phyloP scores from a whole-genome alignment of 2,113 vertebrate species.

The Struthidea cinerea region DNA sequence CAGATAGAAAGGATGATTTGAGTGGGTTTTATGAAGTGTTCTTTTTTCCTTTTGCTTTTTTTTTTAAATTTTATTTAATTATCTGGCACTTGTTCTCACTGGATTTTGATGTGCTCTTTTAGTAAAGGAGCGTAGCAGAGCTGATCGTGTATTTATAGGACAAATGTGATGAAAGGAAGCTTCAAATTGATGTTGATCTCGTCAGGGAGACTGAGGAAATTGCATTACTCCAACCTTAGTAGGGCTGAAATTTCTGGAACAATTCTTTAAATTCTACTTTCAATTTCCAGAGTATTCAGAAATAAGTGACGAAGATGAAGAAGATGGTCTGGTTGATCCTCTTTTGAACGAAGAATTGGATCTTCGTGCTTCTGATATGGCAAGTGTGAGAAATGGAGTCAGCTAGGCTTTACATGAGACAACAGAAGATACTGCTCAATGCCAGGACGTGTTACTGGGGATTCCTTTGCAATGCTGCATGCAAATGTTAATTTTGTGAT shows the following conservation, averaged over 20 bases:
- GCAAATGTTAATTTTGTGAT: not conserved
- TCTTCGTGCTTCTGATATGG: not conserved
- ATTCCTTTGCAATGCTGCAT: not conserved
- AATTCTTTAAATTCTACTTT: constrained; percentile 34
- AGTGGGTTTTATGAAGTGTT: not conserved
- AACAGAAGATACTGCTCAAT: not conserved
- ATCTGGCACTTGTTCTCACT: not conserved
- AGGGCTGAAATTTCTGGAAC: not conserved
- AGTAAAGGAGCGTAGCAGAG: not conserved
- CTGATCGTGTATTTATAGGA: not conserved
- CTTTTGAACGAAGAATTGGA: not conserved
- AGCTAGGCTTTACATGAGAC: not conserved
- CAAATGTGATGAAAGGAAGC: not conserved
- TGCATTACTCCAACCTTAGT: not conserved
- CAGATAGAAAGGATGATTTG: not conserved
- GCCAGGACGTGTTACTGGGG: not conserved
- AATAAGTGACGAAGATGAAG: constrained; percentile 1
- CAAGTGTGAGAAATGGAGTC: constrained; percentile 17
- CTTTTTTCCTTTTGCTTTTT: not conserved
- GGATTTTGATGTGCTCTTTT: not conserved
- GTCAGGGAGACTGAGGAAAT: not conserved
- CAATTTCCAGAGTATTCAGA: constrained; percentile 58
- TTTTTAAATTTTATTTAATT: not conserved
- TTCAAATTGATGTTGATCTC: not conserved
- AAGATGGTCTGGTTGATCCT: not conserved